Evolutionary conservation across 2,888 invertebrate species (phyloP), one percentile per base, ranked within the genome.

Genomic region (Trachelus iudaicus): DNA sequence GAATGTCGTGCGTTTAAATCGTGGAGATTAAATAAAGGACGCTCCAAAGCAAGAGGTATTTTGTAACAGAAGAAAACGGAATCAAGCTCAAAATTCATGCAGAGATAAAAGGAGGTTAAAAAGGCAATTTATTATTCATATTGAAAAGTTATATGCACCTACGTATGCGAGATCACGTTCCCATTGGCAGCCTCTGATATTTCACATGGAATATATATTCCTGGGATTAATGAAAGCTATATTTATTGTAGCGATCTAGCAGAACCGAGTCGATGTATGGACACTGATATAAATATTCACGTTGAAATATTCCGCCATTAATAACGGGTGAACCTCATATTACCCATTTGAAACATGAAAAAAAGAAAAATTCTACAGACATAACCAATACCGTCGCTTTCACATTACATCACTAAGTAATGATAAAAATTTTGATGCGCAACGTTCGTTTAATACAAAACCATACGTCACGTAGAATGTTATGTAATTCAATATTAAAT

Each of bases 221-320:
- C n/a, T 9, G 11, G 76, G 76, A 76, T 76, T 76, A 76, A 56
- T 73, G 34, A 23, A 73, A 76, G 76, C 76, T 76, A 69, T 76
- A 76, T 76, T 76, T 73, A 76, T 76, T 73, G 73, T 76, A 13
- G 73, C n/a, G n/a, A 40, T 76, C 33, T 12, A 73, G 34, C 68
- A 76, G 71, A 23, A 34, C 37, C 11, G 34, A 34, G 30, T 15
- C 37, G 69, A 13, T 35, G 37, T 30, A 31, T 56, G 23, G 9
- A 23, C 56, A 56, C 23, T 56, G 23, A 9, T 56, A 56, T 56
- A 56, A 56, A 56, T 56, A 56, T 56, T 56, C 56, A 56, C 23
- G 56, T 15, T 56, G 56, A 56, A 56, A 23, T 9, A 56, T 56
- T 56, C 56, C 23, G 23, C 56, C 23, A 56, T 56, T 56, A 56